Percentiles rank a stretch among this genome's conserved stretches.
phyloP scores from a whole-genome alignment of 2,888 invertebrate species.

The Apocheima hispidaria region DNA sequence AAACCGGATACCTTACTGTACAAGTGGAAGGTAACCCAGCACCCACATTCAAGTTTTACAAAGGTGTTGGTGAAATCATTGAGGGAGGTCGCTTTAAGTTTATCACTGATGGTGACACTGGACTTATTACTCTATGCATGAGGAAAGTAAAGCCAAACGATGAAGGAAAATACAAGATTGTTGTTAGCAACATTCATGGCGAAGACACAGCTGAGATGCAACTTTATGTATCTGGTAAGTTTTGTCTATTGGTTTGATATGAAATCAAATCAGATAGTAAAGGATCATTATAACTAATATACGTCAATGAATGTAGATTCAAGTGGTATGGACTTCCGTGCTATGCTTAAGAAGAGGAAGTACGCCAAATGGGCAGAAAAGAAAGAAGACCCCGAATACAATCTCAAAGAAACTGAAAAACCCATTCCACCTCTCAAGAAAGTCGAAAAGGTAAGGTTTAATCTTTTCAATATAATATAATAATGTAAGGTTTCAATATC shows the following conservation, averaged over 20 bases:
- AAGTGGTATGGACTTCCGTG: slow-evolving; percentile 99
- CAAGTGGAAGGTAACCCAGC: slow-evolving; percentile 97
- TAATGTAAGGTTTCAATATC: slow-evolving; percentile 13
- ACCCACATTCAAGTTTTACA: slow-evolving; percentile 98
- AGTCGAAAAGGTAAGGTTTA: slow-evolving; percentile 94
- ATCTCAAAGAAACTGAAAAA: slow-evolving; percentile 96
- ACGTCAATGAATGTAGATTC: slow-evolving; percentile 88
- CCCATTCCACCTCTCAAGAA: slow-evolving; percentile 95
- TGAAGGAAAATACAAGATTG: slow-evolving; percentile 97
- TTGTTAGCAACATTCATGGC: slow-evolving; percentile 97
- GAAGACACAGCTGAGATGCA: slow-evolving; percentile 98
- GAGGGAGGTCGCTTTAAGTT: slow-evolving; percentile 98
- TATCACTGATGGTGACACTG: slow-evolving; percentile 96
- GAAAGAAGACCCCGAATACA: slow-evolving; percentile 96
- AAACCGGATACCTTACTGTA: slow-evolving; percentile 96
- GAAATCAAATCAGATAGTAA: not conserved
- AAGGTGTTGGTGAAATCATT: slow-evolving; percentile 96
- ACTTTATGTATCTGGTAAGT: slow-evolving; percentile 96
- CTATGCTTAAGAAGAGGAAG: slow-evolving; percentile 98
- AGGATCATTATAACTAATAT: not conserved
- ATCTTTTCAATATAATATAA: slow-evolving; percentile 19
- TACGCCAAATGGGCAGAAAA: slow-evolving; percentile 97
- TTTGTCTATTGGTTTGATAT: not conserved
- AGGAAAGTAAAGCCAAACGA: slow-evolving; percentile 98
- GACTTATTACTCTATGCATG: slow-evolving; percentile 97